Percentiles rank a stretch among this genome's conserved stretches.
Conservation (phyloP, 1,140 invertebrate species). For the Trichonephila clavipes region DNA sequence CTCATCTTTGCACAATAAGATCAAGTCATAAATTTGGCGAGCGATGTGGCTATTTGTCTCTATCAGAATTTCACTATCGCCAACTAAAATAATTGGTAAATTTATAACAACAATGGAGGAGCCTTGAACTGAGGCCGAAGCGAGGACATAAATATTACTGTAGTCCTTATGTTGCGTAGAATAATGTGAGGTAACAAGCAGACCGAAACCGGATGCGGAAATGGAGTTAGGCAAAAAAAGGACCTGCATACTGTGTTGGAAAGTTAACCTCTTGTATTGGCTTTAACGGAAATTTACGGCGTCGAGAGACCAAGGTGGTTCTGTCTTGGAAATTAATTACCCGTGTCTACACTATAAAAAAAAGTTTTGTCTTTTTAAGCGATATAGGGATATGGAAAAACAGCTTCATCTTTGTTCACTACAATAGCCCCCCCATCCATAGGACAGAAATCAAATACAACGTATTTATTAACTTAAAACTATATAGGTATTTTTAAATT, state of each 20-base stretch:
- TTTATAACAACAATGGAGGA: not conserved
- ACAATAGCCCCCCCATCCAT: too few species aligned
- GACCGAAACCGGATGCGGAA: constrained; percentile 52
- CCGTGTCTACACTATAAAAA: not conserved
- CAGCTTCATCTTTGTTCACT: not conserved
- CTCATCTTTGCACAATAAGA: not conserved
- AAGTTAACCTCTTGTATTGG: not conserved
- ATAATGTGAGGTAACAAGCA: constrained; percentile 2
- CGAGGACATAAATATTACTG: not conserved
- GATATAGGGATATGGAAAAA: too few species aligned
- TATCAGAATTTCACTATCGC: not conserved
- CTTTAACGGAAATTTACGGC: constrained; percentile 4
- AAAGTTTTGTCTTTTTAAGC: not conserved
- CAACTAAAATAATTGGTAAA: not conserved
- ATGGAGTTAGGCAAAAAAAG: constrained; percentile 9
- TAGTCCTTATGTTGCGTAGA: not conserved
- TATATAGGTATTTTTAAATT: too few species aligned
- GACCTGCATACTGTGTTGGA: not conserved
- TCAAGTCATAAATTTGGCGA: not conserved
- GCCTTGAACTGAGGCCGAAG: constrained; percentile 13
- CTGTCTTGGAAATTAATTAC: not conserved
- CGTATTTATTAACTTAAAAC: too few species aligned
- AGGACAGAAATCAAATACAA: too few species aligned
- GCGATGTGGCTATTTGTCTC: not conserved
- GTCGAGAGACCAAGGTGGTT: not conserved